phyloP scores from a whole-genome alignment of 2,113 vertebrate species.

The Siniperca chuatsi region DNA sequence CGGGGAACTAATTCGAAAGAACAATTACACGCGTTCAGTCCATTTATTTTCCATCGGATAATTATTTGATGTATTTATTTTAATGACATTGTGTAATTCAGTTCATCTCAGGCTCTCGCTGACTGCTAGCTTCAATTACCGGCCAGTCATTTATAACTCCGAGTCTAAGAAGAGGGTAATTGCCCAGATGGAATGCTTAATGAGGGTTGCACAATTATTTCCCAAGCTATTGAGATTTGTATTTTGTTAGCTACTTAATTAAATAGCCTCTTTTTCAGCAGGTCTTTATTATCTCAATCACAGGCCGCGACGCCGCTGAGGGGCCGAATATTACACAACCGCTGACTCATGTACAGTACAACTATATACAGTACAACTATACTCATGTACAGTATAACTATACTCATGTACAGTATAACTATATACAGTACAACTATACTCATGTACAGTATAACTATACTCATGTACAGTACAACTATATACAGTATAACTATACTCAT shows the following conservation, averaged over 20 bases:
- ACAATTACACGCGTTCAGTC: constrained; percentile 70
- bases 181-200: constrained; percentile 80
- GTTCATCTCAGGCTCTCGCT: constrained; percentile 76
- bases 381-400: too few relatives aligned
- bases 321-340: too few relatives aligned
- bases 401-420: too few relatives aligned
- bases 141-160: constrained; percentile 80
- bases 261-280: constrained; percentile 71
- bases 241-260: constrained; percentile 83
- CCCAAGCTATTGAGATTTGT: constrained; percentile 79
- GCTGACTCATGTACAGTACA: too few relatives aligned
- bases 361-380: too few relatives aligned
- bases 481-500: too few relatives aligned
- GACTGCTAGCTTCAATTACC: constrained; percentile 81
- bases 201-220: constrained; percentile 84
- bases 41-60: constrained; percentile 76
- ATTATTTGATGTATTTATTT: constrained; percentile 83
- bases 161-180: constrained; percentile 78
- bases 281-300: constrained; percentile 61
- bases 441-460: too few relatives aligned
- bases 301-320: constrained; percentile 5
- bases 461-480: too few relatives aligned
- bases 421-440: too few relatives aligned
- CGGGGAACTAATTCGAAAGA: constrained; percentile 62
- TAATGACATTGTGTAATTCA: constrained; percentile 83